Percentiles rank a stretch among this genome's conserved stretches.
These are phyloP conservation scores for Porites evermanni DNA, from an alignment of 92 coral and sea anemone genomes.

Conservation along the genomic window DNA sequence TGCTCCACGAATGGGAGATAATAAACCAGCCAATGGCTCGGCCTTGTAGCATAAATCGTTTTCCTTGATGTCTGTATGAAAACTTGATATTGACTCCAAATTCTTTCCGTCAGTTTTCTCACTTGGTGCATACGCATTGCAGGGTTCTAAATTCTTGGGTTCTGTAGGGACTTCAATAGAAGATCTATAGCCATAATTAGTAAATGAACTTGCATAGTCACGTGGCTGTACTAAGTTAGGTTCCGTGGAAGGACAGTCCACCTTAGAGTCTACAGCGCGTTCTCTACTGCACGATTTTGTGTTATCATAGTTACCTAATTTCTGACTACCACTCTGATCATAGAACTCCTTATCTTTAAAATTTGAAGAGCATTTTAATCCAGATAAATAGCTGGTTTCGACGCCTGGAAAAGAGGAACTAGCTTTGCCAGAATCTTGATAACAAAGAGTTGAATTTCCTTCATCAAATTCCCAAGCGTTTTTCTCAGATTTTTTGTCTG, in stretches of 20 bases:
- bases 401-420: background rate
- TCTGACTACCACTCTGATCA: background rate
- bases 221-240: background rate
- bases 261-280: slow-evolving; percentile 25
- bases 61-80: background rate
- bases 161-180: slow-evolving; percentile 8
- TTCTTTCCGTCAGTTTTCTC: background rate
- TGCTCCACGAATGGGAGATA: slow-evolving; percentile 33
- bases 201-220: slow-evolving; percentile 15
- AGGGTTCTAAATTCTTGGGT: background rate
- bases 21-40: slow-evolving; percentile 37
- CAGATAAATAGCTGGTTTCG: background rate
- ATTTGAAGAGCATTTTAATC: background rate
- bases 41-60: background rate
- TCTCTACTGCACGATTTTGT: slow-evolving; percentile 4
- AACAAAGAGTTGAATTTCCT: background rate
- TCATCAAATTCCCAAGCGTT: slow-evolving; percentile 5
- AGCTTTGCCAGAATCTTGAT: background rate
- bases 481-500: background rate
- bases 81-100: slow-evolving; percentile 10
- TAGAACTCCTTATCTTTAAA: background rate
- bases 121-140: too few relatives aligned
- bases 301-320: background rate
- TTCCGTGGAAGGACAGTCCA: slow-evolving; percentile 31
- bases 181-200: slow-evolving; percentile 30